Base-by-base conservation (phyloP, 1,140 invertebrate species). In the Rhopalosiphum padi region DNA sequence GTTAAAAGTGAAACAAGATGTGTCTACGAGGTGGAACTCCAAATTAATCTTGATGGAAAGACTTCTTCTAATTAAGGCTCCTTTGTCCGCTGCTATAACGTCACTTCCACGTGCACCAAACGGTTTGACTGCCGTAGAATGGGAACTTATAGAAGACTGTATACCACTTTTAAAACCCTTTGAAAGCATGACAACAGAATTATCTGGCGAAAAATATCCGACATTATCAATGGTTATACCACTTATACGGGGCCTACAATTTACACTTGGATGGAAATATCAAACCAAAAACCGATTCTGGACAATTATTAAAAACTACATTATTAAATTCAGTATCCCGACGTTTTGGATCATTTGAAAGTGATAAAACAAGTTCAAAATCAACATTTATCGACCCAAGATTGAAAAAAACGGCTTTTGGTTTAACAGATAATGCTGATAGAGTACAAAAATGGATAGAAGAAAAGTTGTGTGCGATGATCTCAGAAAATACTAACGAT, bases 201-300 rank as follows among this genome's bases (percentile, higher is more conserved):
- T 94, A 90, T 94, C 93, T 37, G 94, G 94, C 43, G 94, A 94
- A 94, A 94, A 95, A 93, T 95, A 94, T 94, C 90, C 93, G 41
- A 95, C 94, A 22, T 93, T 95, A 53, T 94, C 94, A 23, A 88
- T 93, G 55, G 85, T 95, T 46, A 94, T 95, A 85, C 94, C 95
- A 94, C 92, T 95, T 89, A 94, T 95, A 86, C 86, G 94, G 93
- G 89, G 85, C 11, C 30, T 46, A n/a, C 87, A 53, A 37, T 53
- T 21, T 51, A 88, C n/a, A 0, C 18, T 88, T n/a, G n/a, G n/a
- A n/a, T n/a, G 21, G 21, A 88, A 88, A 88, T 53, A 51, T 88
- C 25, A 88, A 88, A 88, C 43, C 87, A 53, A 22, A 88, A 51
- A 88, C 48, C 21, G 8, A 88, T 53, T 18, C 48, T 21, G 48